A percentile compares a stretch with the other conserved stretches of the same genome.
Conservation (phyloP, 2,113 vertebrate species). For the Cyanoderma ruficeps region DNA sequence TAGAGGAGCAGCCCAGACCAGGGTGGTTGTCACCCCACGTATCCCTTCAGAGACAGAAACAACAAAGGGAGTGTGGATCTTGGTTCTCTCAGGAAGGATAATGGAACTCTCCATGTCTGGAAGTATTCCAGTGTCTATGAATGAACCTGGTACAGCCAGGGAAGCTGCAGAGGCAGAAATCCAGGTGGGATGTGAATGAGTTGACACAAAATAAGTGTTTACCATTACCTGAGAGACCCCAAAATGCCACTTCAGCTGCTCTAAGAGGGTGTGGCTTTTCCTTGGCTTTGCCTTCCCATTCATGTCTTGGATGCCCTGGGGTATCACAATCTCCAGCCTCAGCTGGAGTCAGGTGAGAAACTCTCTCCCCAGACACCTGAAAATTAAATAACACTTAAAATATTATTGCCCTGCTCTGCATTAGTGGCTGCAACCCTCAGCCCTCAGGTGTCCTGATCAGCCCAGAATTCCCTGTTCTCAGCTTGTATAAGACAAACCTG, state of each 20-base stretch:
- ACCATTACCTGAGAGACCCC: neutral
- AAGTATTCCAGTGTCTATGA: rapidly evolving
- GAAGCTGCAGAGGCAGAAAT: neutral
- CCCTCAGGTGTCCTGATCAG: neutral
- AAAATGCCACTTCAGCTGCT: neutral
- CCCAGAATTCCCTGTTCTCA: neutral
- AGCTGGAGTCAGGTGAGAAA: neutral
- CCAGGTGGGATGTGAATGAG: neutral
- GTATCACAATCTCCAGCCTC: neutral
- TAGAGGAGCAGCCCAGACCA: neutral
- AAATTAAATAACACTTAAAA: neutral
- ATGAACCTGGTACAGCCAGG: neutral
- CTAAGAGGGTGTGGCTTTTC: neutral
- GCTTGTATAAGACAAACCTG: neutral
- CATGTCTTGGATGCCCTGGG: neutral
- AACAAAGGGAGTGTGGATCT: neutral
- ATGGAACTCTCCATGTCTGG: neutral
- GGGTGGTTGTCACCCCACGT: neutral
- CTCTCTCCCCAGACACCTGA: neutral
- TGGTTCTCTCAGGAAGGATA: neutral
- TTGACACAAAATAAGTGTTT: neutral
- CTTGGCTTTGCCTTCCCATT: neutral
- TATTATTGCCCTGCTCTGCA: neutral
- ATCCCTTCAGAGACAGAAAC: neutral
- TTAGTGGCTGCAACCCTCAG: neutral